A percentile compares a stretch with the other conserved stretches of the same genome.
These are phyloP conservation scores for Xestia xanthographa DNA, from an alignment of 2,888 invertebrate species.

Conservation along the genomic window DNA sequence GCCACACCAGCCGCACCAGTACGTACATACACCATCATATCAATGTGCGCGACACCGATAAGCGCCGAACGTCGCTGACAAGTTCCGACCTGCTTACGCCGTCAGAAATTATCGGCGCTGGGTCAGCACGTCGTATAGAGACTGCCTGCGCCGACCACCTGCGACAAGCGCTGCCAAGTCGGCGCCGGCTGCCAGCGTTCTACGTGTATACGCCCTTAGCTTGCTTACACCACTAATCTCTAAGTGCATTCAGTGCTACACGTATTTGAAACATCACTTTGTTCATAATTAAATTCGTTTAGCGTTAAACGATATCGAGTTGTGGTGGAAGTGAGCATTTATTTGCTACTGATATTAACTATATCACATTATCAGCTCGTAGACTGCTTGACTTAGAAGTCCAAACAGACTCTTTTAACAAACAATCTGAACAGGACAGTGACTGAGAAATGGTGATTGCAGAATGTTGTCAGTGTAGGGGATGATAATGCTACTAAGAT, in stretches of 20 bases:
- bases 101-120: too few relatives aligned
- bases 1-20: conserved; percentile 75
- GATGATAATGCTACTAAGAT: not conserved
- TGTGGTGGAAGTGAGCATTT: not conserved
- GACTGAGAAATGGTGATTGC: not conserved
- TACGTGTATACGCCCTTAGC: not conserved
- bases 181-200: too few relatives aligned
- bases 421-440: not conserved
- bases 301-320: not conserved
- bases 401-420: not conserved
- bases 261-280: not conserved
- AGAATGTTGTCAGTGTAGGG: not conserved
- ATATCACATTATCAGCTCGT: not conserved
- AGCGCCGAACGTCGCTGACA: too few relatives aligned
- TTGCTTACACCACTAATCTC: not conserved
- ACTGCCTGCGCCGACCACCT: too few relatives aligned
- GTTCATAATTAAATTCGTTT: not conserved
- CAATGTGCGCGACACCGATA: too few relatives aligned
- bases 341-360: not conserved
- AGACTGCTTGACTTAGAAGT: not conserved
- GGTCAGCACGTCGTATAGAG: too few relatives aligned
- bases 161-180: too few relatives aligned
- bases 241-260: not conserved
- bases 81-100: too few relatives aligned
- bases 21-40: conserved; percentile 22